Percentiles rank a stretch among this genome's conserved stretches.
These are phyloP conservation scores for Agriotes lineatus DNA, from an alignment of 2,888 invertebrate species.

Conservation along the genomic window DNA sequence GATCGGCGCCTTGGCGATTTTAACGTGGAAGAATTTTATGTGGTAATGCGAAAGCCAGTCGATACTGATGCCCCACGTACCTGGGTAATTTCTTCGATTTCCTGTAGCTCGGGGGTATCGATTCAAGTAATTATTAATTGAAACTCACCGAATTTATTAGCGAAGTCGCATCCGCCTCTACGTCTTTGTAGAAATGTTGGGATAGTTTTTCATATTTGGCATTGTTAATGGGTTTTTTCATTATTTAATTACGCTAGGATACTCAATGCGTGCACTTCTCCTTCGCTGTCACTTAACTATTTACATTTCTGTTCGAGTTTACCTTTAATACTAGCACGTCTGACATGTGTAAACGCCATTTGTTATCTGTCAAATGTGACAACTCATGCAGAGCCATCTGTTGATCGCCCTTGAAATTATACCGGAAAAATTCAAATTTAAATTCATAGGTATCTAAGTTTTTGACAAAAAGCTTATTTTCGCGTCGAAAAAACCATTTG, in stretches of 20 bases:
- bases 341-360: constrained; percentile 24
- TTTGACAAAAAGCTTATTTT: too few species aligned
- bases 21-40: too few species aligned
- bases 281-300: constrained; percentile 15
- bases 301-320: constrained; percentile 25
- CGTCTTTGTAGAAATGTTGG: constrained; percentile 59
- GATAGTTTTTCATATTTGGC: constrained; percentile 65
- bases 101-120: too few species aligned
- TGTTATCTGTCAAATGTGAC: constrained; percentile 19
- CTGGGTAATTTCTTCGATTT: too few species aligned
- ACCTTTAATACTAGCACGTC: constrained; percentile 15
- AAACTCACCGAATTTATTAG: constrained; percentile 54
- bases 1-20: constrained; percentile 17
- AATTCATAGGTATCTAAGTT: too few species aligned
- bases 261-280: constrained; percentile 12
- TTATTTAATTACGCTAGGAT: constrained; percentile 40
- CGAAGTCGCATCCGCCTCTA: constrained; percentile 55
- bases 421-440: too few species aligned
- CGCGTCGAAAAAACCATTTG: background rate
- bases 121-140: background rate
- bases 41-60: too few species aligned
- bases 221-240: constrained; percentile 62
- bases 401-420: background rate
- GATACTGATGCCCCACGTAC: too few species aligned
- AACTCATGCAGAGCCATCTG: background rate